Evolutionary conservation across 2,113 vertebrate species (phyloP).

Genomic region (Neomonachus schauinslandi): DNA sequence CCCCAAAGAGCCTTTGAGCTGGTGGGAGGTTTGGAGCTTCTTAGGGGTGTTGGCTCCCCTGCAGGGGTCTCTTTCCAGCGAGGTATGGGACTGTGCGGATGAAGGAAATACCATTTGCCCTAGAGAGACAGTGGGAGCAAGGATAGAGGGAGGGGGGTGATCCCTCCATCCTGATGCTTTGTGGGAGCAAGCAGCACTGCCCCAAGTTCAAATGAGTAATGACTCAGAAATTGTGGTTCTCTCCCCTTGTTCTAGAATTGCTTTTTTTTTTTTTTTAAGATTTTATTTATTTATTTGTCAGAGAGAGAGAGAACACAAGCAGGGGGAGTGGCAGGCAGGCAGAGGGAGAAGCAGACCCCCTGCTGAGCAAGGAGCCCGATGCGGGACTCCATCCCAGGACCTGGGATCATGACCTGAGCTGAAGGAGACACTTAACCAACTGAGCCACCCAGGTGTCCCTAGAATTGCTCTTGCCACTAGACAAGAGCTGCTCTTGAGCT

Average conservation of each 20-base stretch:
- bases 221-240: too few relatives aligned
- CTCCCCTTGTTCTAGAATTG: background rate
- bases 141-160: background rate
- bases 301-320: too few relatives aligned
- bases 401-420: too few relatives aligned
- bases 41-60: background rate
- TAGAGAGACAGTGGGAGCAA: background rate
- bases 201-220: background rate
- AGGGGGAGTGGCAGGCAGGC: too few relatives aligned
- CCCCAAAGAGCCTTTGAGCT: background rate
- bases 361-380: too few relatives aligned
- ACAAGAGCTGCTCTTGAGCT: background rate
- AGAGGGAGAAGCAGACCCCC: too few relatives aligned
- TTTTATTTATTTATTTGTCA: too few relatives aligned
- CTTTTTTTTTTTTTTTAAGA: too few relatives aligned
- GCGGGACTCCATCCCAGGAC: too few relatives aligned
- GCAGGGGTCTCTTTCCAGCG: background rate
- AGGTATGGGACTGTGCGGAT: background rate
- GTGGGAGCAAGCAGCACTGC: background rate
- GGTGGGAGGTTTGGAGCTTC: background rate
- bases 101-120: background rate
- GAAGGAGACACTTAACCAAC: too few relatives aligned
- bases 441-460: too few relatives aligned
- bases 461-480: background rate
- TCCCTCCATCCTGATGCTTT: background rate